Evolutionary conservation across 2,888 invertebrate genomes (phyloP).

Genomic region (Dasysyrphus albostriatus): DNA sequence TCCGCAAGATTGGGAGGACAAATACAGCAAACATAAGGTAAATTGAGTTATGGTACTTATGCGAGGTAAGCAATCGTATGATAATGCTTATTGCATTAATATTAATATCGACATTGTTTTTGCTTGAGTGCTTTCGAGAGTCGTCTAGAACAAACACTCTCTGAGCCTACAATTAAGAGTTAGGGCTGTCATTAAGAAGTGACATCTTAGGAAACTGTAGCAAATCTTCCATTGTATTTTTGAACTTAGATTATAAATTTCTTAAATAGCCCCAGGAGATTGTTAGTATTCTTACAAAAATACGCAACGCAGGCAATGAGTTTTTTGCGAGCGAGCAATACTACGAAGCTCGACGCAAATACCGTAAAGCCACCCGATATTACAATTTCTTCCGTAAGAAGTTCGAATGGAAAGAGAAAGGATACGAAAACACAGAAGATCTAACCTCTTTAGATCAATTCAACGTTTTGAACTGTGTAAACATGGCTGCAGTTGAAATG

Average conservation of each 20-base stretch:
- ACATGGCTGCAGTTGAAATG: conserved; percentile 90
- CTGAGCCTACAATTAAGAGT: too few relatives aligned
- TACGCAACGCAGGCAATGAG: conserved; percentile 90
- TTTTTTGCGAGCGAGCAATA: conserved; percentile 87
- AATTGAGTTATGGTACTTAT: background rate
- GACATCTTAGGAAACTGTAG: background rate
- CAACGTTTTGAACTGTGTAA: conserved; percentile 86
- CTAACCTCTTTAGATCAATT: conserved; percentile 81
- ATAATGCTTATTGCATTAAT: too few relatives aligned
- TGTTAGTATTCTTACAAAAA: conserved; percentile 85
- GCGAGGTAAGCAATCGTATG: too few relatives aligned
- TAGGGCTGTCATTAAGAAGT: too few relatives aligned
- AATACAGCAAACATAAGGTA: conserved; percentile 78
- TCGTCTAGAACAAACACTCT: background rate
- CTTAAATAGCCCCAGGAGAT: conserved; percentile 84
- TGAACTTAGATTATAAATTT: background rate
- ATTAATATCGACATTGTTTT: background rate
- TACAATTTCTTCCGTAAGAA: conserved; percentile 84
- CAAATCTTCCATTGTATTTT: background rate
- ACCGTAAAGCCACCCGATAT: conserved; percentile 91
- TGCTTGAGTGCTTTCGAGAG: background rate
- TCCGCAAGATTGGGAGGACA: conserved; percentile 89
- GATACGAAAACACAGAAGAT: conserved; percentile 78
- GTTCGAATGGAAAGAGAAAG: conserved; percentile 78
- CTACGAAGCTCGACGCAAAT: conserved; percentile 89